Evolutionary conservation across 2,113 vertebrate genomes (phyloP).

Genomic region (Capreolus pygargus): DNA sequence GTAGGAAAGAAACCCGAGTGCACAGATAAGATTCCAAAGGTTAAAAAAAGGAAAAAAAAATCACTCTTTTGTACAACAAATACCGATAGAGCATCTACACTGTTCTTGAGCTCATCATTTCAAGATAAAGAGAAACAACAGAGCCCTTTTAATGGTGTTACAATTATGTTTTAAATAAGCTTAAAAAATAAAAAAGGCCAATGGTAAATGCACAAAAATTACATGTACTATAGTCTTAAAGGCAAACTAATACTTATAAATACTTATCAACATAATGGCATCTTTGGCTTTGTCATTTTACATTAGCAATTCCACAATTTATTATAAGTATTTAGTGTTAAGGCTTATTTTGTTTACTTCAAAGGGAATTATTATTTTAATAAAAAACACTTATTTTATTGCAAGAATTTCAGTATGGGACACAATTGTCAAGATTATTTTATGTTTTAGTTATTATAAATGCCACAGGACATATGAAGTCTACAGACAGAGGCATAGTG

Average conservation of each 20-base stretch:
- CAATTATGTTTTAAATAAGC: neutral
- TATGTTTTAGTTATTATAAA: constrained; percentile 4
- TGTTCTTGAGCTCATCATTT: neutral
- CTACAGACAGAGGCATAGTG: neutral
- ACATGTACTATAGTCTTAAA: neutral
- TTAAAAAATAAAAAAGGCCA: neutral
- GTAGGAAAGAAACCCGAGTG: neutral
- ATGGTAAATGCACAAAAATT: neutral
- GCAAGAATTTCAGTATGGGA: neutral
- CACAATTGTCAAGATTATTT: neutral
- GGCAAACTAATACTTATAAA: neutral
- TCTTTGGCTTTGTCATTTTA: neutral
- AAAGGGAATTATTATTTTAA: neutral
- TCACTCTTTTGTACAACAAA: neutral
- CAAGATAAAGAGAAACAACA: neutral
- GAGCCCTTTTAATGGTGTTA: neutral
- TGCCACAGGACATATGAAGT: neutral
- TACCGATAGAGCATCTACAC: neutral
- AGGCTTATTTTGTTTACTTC: constrained; percentile 4
- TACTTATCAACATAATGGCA: neutral
- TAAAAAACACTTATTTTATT: neutral
- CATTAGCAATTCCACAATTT: neutral
- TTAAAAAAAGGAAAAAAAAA: neutral
- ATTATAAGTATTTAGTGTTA: neutral
- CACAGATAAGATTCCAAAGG: neutral